These are phyloP conservation scores for Hemaris fuciformis DNA, from an alignment of 2,888 invertebrate genomes.

Conservation along the genomic window DNA sequence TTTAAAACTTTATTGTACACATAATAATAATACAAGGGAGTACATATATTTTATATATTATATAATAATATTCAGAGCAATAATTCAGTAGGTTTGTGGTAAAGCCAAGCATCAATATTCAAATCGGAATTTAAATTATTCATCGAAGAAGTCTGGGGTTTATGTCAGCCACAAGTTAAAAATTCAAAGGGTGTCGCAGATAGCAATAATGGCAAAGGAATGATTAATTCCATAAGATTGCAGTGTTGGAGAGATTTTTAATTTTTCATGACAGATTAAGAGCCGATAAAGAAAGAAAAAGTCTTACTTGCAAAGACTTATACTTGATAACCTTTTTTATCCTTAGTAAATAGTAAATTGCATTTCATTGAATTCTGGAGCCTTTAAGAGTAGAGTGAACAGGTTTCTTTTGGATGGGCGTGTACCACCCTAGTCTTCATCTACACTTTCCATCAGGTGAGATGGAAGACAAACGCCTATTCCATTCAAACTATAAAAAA, in stretches of 20 bases:
- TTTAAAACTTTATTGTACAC: no score
- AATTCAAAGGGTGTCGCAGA: conserved; percentile 9
- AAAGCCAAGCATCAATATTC: not conserved
- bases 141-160: not conserved
- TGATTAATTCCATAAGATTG: not conserved
- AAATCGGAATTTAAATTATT: not conserved
- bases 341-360: not conserved
- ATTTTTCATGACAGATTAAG: not conserved
- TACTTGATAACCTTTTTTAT: not conserved
- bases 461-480: no score
- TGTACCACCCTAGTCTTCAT: no score
- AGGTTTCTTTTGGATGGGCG: no score
- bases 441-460: no score
- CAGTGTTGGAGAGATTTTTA: not conserved
- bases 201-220: conserved; percentile 7
- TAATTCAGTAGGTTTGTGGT: not conserved
- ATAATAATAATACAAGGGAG: no score
- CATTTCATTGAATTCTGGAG: no score
- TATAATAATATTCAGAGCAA: not conserved
- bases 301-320: not conserved
- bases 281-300: not conserved
- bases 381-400: no score
- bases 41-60: no score
- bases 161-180: not conserved
- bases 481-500: no score